These are phyloP conservation scores for Ursus arctos DNA, from an alignment of 2,113 vertebrate genomes.

Conservation along the genomic window DNA sequence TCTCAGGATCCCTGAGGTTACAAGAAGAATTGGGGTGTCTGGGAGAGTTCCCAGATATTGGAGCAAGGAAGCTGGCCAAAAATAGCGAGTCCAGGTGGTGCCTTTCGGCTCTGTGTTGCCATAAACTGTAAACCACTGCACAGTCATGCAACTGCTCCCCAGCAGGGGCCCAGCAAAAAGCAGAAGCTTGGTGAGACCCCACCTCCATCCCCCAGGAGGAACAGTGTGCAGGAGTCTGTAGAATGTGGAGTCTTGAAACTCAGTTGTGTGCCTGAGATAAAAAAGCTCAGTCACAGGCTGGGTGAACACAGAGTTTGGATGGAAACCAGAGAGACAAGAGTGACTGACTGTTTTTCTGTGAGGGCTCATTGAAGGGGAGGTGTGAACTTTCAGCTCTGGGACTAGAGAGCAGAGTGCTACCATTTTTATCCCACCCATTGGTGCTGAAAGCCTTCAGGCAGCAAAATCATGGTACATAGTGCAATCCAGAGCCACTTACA, in stretches of 20 bases:
- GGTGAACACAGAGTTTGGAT: neutral
- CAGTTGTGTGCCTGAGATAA: neutral
- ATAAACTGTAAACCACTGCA: neutral
- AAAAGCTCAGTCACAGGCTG: neutral
- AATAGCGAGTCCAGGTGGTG: neutral
- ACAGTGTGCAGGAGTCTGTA: neutral
- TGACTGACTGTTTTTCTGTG: neutral
- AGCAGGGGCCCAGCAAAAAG: neutral
- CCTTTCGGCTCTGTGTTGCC: neutral
- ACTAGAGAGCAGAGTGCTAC: too few species aligned
- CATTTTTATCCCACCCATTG: too few species aligned
- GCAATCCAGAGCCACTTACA: too few species aligned
- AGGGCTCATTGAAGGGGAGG: neutral
- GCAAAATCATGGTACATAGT: too few species aligned
- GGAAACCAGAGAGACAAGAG: neutral
- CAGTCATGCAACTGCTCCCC: neutral
- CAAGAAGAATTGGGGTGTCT: neutral
- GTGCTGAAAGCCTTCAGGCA: too few species aligned
- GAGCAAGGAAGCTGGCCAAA: neutral
- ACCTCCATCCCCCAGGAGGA: neutral
- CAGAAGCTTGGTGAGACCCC: neutral
- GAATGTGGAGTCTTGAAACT: neutral
- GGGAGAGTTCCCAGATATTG: neutral
- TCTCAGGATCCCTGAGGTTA: neutral
- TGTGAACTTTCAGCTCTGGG: too few species aligned